Evolutionary conservation across 2,888 invertebrate genomes (phyloP).

Genomic region (Nysson spinosus): DNA sequence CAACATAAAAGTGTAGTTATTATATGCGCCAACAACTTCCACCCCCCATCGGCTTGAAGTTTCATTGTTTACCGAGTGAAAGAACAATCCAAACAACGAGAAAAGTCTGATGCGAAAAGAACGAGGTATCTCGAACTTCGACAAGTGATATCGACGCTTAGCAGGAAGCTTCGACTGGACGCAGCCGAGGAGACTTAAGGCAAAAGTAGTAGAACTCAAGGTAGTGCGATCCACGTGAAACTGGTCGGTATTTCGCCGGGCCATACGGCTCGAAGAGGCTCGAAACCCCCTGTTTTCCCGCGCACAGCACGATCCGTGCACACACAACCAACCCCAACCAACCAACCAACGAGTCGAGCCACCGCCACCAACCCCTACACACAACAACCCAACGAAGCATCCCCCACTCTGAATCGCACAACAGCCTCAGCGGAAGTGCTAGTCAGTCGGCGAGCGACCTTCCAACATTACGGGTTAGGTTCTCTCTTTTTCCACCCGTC

Average conservation of each 20-base stretch:
- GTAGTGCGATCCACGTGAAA: conserved; percentile 62
- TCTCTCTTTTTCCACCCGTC: conserved; percentile 71
- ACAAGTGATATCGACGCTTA: conserved; percentile 40
- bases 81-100: background rate
- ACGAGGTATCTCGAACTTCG: background rate
- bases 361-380: conserved; percentile 75
- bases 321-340: conserved; percentile 59
- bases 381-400: conserved; percentile 76
- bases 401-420: conserved; percentile 77
- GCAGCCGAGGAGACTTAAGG: conserved; percentile 6
- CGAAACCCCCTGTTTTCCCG: conserved; percentile 64
- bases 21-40: too few species aligned
- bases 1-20: too few species aligned
- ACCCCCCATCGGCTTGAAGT: too few species aligned
- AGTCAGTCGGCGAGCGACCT: conserved; percentile 78
- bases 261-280: conserved; percentile 48
- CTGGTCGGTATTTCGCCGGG: conserved; percentile 62
- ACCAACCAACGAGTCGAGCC: conserved; percentile 68
- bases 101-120: background rate
- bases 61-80: background rate
- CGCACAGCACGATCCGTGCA: conserved; percentile 61
- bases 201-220: conserved; percentile 52
- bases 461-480: conserved; percentile 77
- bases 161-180: conserved; percentile 6
- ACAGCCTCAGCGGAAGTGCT: conserved; percentile 77